These are phyloP conservation scores for Cardiocondyla obscurior DNA, from an alignment of 1,140 invertebrate genomes.

Conservation along the genomic window DNA sequence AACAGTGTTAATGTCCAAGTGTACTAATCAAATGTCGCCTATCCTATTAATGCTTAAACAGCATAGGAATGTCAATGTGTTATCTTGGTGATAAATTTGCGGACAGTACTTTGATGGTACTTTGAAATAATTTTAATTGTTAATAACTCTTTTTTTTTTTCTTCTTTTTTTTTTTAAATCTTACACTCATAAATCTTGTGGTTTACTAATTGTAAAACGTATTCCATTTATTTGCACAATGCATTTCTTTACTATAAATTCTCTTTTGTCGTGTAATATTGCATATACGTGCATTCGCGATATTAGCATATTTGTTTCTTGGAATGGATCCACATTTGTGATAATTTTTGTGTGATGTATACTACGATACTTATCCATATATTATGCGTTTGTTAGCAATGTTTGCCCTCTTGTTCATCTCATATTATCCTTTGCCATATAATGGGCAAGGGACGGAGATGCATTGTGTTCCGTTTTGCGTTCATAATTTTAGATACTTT, in stretches of 20 bases:
- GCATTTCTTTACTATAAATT: slow-evolving; percentile 61
- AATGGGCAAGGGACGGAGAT: slow-evolving; percentile 54
- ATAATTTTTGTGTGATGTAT: too few relatives aligned
- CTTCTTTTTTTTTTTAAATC: slow-evolving; percentile 64
- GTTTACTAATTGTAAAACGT: slow-evolving; percentile 59
- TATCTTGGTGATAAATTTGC: slow-evolving; percentile 57
- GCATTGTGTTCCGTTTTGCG: slow-evolving; percentile 72
- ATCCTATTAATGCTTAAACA: slow-evolving; percentile 66
- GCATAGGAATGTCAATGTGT: slow-evolving; percentile 63
- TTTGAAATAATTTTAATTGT: too few relatives aligned
- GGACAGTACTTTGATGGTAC: not conserved
- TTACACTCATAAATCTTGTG: slow-evolving; percentile 51
- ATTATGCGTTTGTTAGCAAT: not conserved
- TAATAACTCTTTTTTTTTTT: too few relatives aligned
- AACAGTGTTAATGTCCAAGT: slow-evolving; percentile 61
- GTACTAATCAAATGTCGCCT: slow-evolving; percentile 68
- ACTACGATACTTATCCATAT: not conserved
- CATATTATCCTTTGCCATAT: slow-evolving; percentile 40
- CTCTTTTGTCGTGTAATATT: not conserved
- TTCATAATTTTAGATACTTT: slow-evolving; percentile 68
- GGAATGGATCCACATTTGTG: slow-evolving; percentile 3
- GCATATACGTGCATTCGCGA: slow-evolving; percentile 3
- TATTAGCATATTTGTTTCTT: slow-evolving; percentile 21
- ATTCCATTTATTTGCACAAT: slow-evolving; percentile 58
- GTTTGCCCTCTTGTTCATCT: slow-evolving; percentile 53